phyloP scores from a whole-genome alignment of 1,140 invertebrate species.

The Drosophila suzukii region DNA sequence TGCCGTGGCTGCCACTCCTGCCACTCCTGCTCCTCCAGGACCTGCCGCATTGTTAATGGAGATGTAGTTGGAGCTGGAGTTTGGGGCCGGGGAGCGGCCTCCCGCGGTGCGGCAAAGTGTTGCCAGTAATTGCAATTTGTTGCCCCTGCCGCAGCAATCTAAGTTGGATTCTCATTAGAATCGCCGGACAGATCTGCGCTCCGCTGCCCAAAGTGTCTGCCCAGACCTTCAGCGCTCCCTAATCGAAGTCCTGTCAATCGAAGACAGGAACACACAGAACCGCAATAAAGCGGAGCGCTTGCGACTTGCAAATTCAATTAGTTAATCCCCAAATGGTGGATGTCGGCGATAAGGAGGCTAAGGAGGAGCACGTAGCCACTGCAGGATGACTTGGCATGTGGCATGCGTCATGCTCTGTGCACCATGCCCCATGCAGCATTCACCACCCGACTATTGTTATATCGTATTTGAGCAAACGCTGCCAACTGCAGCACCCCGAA shows the following conservation, averaged over 20 bases:
- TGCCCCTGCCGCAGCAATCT: conserved; percentile 35
- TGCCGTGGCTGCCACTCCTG: conserved; percentile 21
- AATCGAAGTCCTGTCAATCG: conserved; percentile 15
- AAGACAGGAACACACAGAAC: conserved; percentile 1
- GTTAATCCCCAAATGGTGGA: conserved; percentile 34
- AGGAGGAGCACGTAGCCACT: conserved; percentile 44
- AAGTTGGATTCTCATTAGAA: conserved; percentile 44
- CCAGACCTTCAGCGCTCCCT: not conserved
- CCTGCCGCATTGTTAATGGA: conserved; percentile 31
- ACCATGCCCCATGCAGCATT: conserved; percentile 48
- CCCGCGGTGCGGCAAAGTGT: conserved; percentile 40
- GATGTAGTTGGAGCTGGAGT: not conserved
- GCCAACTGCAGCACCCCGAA: conserved; percentile 30
- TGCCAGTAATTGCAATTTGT: conserved; percentile 60
- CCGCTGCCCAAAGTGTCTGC: not conserved
- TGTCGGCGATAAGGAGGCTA: conserved; percentile 1
- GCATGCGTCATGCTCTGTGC: conserved; percentile 18
- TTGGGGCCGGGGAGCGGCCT: not conserved
- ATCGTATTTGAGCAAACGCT: conserved; percentile 59
- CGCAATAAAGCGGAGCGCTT: conserved; percentile 22
- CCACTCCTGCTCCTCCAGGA: conserved; percentile 14
- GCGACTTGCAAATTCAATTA: conserved; percentile 37
- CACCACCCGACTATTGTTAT: conserved; percentile 68
- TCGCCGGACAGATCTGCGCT: conserved; percentile 1
- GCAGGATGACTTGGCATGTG: conserved; percentile 50